Base-by-base conservation (phyloP, 2,113 vertebrate genomes). In the Aleadryas rufinucha region DNA sequence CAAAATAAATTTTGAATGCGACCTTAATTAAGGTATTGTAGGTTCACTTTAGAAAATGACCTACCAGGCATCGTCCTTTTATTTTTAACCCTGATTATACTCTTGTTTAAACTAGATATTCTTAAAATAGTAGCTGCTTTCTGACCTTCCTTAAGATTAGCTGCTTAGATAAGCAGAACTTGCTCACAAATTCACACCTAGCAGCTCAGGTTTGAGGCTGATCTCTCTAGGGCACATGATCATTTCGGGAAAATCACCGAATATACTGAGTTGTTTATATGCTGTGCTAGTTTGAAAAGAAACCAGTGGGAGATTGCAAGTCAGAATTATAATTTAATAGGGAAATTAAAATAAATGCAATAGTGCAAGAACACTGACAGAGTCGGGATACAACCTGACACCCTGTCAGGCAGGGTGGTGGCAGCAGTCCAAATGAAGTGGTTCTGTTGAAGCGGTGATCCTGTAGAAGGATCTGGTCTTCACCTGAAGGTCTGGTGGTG, bases 71-170 rank as follows among this genome's bases (percentile, higher is more conserved):
- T 76, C 42, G 60, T 72, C 49, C 28, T 83, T 76, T 93, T 94
- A 91, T 93, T 93, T 96, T 94, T 95, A 94, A 86, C 82, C 79
- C 79, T 37, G 82, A 88, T 97, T 74, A 94, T 88, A 63, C 69
- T 76, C 82, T 57, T 91, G 47, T 96, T 95, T 96, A 70, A 92
- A 95, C 87, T 96, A 95, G 92, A 66, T 92, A 81, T 93, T 96
- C 96, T 82, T 96, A 95, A 96, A 94, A 96, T 95, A 94, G 92
- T 92, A 95, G 44, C 60, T 94, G 56, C 85, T 94, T 94, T 96
- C 92, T 90, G 95, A 90, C 85, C 83, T 88, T 90, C 83, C 79
- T 90, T 77, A 83, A 96, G 95, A 94, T 95, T 93, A 97, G 71
- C 93, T 97, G 95, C 87, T 93, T 95, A 95, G 93, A 45, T 92